These are phyloP conservation scores for Meganola albula DNA, from an alignment of 2,888 invertebrate species.

Conservation along the genomic window DNA sequence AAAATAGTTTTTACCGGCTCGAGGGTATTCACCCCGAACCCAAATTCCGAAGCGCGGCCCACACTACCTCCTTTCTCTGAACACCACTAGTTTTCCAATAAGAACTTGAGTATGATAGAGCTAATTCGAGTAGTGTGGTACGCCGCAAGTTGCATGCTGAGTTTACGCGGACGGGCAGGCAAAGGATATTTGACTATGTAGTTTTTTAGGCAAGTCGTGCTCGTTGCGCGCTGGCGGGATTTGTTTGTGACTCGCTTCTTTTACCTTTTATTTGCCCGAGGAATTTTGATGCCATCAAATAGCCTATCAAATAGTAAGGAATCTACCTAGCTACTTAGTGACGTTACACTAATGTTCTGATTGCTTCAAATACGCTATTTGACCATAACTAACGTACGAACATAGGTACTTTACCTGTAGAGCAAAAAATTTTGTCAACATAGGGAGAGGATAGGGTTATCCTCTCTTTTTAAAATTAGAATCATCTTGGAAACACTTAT, in stretches of 20 bases:
- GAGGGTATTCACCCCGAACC: constrained; percentile 78
- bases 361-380: too few relatives aligned
- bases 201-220: constrained; percentile 66
- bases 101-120: constrained; percentile 33
- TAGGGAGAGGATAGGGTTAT: too few relatives aligned
- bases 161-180: constrained; percentile 47
- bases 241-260: constrained; percentile 57
- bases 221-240: constrained; percentile 49
- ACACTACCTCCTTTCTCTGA: constrained; percentile 54
- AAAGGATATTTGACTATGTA: constrained; percentile 72
- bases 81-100: constrained; percentile 47
- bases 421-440: too few relatives aligned
- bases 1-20: constrained; percentile 76
- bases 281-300: constrained; percentile 54
- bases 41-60: constrained; percentile 65
- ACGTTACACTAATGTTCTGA: too few relatives aligned
- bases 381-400: too few relatives aligned
- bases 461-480: too few relatives aligned
- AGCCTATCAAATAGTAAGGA: constrained; percentile 39
- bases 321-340: too few relatives aligned
- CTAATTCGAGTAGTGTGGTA: constrained; percentile 43
- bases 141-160: constrained; percentile 35
- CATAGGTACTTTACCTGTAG: too few relatives aligned
- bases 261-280: constrained; percentile 37
- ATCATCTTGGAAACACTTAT: too few relatives aligned